Base-by-base conservation (phyloP, 1,140 invertebrate genomes). In the Gonioctena quinquepunctata region DNA sequence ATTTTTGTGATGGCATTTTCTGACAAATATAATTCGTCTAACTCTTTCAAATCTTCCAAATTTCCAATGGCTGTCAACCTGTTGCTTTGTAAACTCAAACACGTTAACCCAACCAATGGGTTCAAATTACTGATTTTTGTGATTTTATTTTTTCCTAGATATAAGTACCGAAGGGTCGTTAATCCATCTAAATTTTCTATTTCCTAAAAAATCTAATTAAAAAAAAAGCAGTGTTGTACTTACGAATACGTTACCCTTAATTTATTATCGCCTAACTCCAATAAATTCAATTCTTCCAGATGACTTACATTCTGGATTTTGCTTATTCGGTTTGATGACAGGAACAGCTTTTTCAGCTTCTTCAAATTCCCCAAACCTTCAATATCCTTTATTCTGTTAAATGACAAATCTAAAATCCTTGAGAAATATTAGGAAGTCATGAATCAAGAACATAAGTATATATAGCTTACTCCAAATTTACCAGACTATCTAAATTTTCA, bases 71-170 rank as follows among this genome's bases (percentile, higher is more conserved):
- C 92, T 0, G 88, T 88, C 59, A 99, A 86, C 13, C 96, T 89
- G 85, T 99, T 99, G 73, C 90, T 92, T 86, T 97, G 96, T 21
- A 99, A 79, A 81, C 96, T 97, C 2, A 99, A 83, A 68, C 96
- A 89, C 71, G 90, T 89, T 23, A 99, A 85, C 68, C 92, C 90
- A 3, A 85, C 84, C 18, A 99, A 83, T n/a, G 85, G 85, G 50
- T 92, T 91, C 11, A 99, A 81, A 81, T 97, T 96, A 81, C 96
- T 86, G 50, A 99, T 92, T 85, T 93, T 93, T 0, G 87, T 86
- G 64, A 99, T 96, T 88, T 99, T 99, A 83, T 99, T 99, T 83
- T 99, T 99, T 0, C 97, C 97, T 56, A 99, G 83, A 83, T 92
- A 97, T 1, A 98, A 83, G 77, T 91, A 89, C 18, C 88, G 90